These are phyloP conservation scores for Melitaea athalia DNA, from an alignment of 2,888 invertebrate genomes.

Conservation along the genomic window DNA sequence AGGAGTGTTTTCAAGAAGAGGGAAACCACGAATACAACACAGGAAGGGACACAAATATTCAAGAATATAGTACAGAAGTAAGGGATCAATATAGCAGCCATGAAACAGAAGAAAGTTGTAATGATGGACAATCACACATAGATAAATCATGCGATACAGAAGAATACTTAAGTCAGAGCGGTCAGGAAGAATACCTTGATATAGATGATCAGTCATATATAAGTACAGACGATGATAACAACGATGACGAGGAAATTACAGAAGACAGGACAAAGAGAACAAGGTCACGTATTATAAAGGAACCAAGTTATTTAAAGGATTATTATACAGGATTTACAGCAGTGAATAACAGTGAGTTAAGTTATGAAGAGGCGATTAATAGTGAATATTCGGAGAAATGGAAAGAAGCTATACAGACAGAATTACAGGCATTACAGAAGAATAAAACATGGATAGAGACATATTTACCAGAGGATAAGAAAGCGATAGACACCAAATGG, in stretches of 20 bases:
- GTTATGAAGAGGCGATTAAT: neutral
- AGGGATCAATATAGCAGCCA: neutral
- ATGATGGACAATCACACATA: neutral
- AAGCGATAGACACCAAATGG: neutral
- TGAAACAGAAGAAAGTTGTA: neutral
- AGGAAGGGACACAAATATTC: conserved; percentile 3
- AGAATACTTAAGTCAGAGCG: neutral
- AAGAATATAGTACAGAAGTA: neutral
- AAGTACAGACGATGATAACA: neutral
- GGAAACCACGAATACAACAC: neutral
- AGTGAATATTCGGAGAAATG: neutral
- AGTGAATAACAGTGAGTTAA: neutral
- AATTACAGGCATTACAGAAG: conserved; percentile 2
- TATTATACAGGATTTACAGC: neutral
- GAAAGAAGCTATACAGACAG: conserved; percentile 1
- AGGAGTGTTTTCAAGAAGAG: neutral
- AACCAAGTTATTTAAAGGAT: neutral
- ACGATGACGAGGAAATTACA: neutral
- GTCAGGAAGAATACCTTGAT: neutral
- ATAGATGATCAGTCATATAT: neutral
- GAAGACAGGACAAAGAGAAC: neutral
- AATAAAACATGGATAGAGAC: conserved; percentile 3
- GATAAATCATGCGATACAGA: neutral
- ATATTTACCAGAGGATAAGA: neutral
- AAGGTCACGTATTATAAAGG: neutral